phyloP scores from a whole-genome alignment of 2,888 invertebrate species.

The Merodon equestris region DNA sequence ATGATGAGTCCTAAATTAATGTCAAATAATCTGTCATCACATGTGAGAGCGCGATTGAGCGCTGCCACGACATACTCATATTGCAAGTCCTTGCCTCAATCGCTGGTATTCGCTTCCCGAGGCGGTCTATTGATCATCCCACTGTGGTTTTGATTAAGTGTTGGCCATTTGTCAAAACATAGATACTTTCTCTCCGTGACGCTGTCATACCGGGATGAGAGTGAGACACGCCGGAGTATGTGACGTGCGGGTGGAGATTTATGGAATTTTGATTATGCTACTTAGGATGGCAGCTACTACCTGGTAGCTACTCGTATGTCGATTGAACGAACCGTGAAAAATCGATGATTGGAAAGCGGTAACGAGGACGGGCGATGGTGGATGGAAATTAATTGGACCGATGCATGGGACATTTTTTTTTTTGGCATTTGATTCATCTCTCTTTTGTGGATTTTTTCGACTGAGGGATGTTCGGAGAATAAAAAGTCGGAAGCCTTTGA shows the following conservation, averaged over 20 bases:
- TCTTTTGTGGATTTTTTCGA: conserved; percentile 9
- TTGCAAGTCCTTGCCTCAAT: conserved; percentile 40
- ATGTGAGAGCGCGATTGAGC: conserved; percentile 12
- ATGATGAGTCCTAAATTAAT: conserved; percentile 67
- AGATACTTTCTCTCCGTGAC: conserved; percentile 52
- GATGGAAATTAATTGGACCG: conserved; percentile 55
- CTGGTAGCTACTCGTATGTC: conserved; percentile 57
- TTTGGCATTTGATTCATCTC: conserved; percentile 20
- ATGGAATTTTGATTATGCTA: conserved; percentile 44
- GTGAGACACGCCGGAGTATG: conserved; percentile 18
- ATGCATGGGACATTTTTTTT: conserved; percentile 62
- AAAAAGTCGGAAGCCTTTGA: conserved; percentile 47
- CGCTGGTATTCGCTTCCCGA: conserved; percentile 7
- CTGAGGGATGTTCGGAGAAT: not conserved
- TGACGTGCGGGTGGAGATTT: conserved; percentile 44
- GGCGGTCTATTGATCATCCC: conserved; percentile 57
- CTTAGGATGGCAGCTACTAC: conserved; percentile 33
- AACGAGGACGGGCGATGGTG: not conserved
- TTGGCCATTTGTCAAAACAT: conserved; percentile 76
- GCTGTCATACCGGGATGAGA: not conserved
- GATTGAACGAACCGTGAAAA: conserved; percentile 43
- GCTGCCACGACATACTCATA: conserved; percentile 2
- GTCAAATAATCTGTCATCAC: conserved; percentile 61
- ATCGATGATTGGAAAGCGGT: conserved; percentile 56
- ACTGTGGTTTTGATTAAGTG: conserved; percentile 76